Percentiles rank a stretch among this genome's conserved stretches.
phyloP scores from a whole-genome alignment of 2,888 invertebrate species.

The Spilarctia lutea region DNA sequence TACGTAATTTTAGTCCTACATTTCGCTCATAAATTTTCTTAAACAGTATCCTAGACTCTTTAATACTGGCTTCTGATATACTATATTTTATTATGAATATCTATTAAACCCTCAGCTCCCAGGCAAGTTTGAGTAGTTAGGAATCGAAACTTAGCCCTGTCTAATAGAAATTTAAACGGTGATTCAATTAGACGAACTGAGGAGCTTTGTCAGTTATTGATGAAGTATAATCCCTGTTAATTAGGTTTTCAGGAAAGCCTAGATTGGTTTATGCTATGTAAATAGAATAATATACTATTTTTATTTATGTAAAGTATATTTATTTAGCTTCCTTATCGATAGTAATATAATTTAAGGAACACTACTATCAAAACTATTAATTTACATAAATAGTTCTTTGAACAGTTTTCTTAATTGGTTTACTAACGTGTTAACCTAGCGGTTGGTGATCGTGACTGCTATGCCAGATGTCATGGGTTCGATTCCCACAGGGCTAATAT shows the following conservation, averaged over 20 bases:
- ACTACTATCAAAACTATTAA: too few species aligned
- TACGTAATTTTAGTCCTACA: neutral
- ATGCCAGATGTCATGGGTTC: too few species aligned
- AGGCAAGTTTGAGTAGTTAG: slow-evolving; percentile 26
- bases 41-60: slow-evolving; percentile 7
- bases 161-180: slow-evolving; percentile 27
- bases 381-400: too few species aligned
- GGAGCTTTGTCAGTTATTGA: slow-evolving; percentile 7
- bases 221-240: slow-evolving; percentile 13
- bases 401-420: too few species aligned
- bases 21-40: neutral
- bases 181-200: slow-evolving; percentile 19
- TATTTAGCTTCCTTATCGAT: too few species aligned
- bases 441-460: too few species aligned
- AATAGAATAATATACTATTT: neutral
- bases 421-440: too few species aligned
- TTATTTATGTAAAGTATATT: too few species aligned
- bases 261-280: neutral
- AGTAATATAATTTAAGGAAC: too few species aligned
- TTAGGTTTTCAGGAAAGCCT: neutral
- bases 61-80: slow-evolving; percentile 28
- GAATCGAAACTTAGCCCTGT: slow-evolving; percentile 25
- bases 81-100: slow-evolving; percentile 36
- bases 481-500: too few species aligned
- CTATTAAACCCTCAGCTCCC: slow-evolving; percentile 28